Evolutionary conservation across 2,113 vertebrate genomes (phyloP).

Genomic region (Rhea americana): DNA sequence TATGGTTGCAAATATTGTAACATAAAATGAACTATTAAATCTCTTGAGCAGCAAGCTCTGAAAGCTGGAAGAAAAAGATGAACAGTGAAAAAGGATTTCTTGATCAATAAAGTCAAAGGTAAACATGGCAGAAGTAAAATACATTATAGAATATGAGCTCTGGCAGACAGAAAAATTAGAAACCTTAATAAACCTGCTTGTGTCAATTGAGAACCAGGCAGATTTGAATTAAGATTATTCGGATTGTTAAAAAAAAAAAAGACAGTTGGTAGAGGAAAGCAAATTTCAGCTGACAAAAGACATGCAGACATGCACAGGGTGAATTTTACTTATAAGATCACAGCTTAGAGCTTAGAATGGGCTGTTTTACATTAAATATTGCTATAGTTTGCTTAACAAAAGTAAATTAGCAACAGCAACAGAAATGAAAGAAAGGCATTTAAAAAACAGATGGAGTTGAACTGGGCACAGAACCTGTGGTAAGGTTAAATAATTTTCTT

Average conservation of each 20-base stretch:
- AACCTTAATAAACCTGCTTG: neutral
- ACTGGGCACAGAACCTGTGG: neutral
- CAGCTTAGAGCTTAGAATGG: neutral
- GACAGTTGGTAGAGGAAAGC: neutral
- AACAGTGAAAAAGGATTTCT: neutral
- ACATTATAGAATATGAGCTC: neutral
- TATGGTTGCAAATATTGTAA: neutral
- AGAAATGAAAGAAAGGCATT: neutral
- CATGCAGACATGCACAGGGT: neutral
- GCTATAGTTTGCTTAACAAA: neutral
- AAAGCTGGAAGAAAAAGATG: neutral
- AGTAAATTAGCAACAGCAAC: neutral
- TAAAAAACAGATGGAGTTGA: neutral
- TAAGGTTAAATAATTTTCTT: neutral
- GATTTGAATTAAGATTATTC: neutral
- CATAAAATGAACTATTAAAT: neutral
- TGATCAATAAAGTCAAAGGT: slow-evolving; percentile 6
- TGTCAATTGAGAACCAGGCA: neutral
- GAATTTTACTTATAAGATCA: neutral
- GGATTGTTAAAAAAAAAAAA: neutral
- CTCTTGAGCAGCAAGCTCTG: neutral
- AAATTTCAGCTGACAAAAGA: neutral
- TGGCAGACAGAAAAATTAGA: neutral
- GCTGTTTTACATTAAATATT: too few species aligned
- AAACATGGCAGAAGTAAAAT: neutral